Conservation (phyloP, 2,888 invertebrate species). For the Tachina fera region DNA sequence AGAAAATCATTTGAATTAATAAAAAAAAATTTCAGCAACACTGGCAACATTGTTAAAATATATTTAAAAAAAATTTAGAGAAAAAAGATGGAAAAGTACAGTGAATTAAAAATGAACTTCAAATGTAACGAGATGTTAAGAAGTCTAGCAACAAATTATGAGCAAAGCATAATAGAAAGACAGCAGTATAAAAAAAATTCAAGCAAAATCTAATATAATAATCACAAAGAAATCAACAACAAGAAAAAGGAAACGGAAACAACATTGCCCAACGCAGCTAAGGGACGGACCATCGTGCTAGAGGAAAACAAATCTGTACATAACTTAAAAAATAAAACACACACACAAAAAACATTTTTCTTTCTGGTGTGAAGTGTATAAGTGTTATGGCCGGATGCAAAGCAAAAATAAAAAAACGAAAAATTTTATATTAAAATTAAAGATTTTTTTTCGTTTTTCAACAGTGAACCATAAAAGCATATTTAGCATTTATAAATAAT, state of each 20-base stretch:
- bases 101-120: slow-evolving; percentile 47
- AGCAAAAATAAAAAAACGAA: not conserved
- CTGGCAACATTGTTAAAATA: not conserved
- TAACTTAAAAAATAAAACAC: not conserved
- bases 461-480: slow-evolving; percentile 52
- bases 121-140: slow-evolving; percentile 57
- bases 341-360: not conserved
- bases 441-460: not conserved
- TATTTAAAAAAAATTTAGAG: not conserved
- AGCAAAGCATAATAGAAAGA: slow-evolving; percentile 11
- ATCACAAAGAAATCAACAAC: not conserved
- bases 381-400: too few relatives aligned
- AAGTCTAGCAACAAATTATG: slow-evolving; percentile 40
- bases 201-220: not conserved
- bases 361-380: slow-evolving; percentile 9
- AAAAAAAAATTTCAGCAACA: not conserved
- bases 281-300: not conserved
- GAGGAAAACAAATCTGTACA: not conserved
- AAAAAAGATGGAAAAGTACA: not conserved
- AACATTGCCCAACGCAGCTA: slow-evolving; percentile 3
- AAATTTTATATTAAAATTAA: not conserved
- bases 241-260: slow-evolving; percentile 52
- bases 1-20: too few relatives aligned
- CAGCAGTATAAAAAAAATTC: not conserved
- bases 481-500: slow-evolving; percentile 67